Percentiles rank a stretch among this genome's conserved stretches.
These are phyloP conservation scores for Dichetophora obliterata DNA, from an alignment of 2,888 invertebrate genomes.

Conservation along the genomic window DNA sequence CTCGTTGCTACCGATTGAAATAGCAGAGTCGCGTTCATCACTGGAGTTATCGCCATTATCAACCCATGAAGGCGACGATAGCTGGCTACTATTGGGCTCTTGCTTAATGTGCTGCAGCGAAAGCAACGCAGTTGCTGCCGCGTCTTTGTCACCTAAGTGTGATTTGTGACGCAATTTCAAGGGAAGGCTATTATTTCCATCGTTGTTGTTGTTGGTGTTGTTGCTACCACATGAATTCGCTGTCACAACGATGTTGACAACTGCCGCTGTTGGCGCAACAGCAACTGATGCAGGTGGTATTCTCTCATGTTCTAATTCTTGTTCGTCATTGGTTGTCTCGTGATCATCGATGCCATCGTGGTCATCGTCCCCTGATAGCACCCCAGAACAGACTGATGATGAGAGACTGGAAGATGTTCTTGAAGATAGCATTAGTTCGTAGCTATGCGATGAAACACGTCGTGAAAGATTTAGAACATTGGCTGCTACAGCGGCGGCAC, in stretches of 20 bases:
- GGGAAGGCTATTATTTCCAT: constrained; percentile 85
- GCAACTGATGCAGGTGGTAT: background rate
- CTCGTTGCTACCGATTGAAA: constrained; percentile 76
- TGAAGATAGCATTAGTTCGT: constrained; percentile 78
- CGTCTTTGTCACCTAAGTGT: constrained; percentile 90
- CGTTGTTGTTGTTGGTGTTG: constrained; percentile 64
- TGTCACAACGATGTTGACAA: constrained; percentile 48
- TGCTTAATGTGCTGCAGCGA: constrained; percentile 89
- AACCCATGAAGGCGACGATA: constrained; percentile 86
- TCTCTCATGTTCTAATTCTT: constrained; percentile 40
- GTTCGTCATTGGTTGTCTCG: constrained; percentile 42
- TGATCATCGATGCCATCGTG: constrained; percentile 67
- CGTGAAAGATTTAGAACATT: constrained; percentile 81
- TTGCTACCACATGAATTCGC: constrained; percentile 68
- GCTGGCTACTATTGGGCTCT: constrained; percentile 79
- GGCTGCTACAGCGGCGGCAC: constrained; percentile 50
- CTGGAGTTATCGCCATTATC: constrained; percentile 84
- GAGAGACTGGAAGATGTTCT: constrained; percentile 73
- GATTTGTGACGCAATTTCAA: constrained; percentile 93
- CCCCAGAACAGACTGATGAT: constrained; percentile 78
- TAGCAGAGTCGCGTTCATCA: constrained; percentile 91
- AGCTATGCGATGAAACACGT: constrained; percentile 77
- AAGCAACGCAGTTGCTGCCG: constrained; percentile 84
- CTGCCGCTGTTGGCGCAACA: background rate
- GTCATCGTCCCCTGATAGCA: constrained; percentile 71